These are phyloP conservation scores for Trichopria drosophilae DNA, from an alignment of 2,888 invertebrate species.

Conservation along the genomic window DNA sequence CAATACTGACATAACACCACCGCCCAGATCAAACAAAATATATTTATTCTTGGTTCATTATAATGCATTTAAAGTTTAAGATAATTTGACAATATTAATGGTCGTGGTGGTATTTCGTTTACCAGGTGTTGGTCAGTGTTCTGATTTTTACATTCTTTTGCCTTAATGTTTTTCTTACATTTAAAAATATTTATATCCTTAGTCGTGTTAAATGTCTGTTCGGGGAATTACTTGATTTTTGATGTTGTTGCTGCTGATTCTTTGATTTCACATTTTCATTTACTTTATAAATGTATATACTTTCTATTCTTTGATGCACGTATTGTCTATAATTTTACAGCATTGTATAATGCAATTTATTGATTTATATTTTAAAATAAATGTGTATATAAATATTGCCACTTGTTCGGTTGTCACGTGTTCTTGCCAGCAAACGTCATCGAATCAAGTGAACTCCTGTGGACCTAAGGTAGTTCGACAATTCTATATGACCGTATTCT, in stretches of 20 bases:
- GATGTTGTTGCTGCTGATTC: too few relatives aligned
- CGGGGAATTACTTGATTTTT: constrained; percentile 54
- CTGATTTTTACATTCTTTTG: constrained; percentile 45
- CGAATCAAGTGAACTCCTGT: constrained; percentile 44
- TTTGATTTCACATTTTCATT: constrained; percentile 42
- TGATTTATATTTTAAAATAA: constrained; percentile 20
- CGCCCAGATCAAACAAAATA: constrained; percentile 45
- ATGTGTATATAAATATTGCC: too few relatives aligned
- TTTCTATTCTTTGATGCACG: too few relatives aligned
- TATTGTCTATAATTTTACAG: too few relatives aligned
- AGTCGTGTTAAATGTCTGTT: constrained; percentile 36
- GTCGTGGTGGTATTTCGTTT: constrained; percentile 50
- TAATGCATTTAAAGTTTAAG: too few relatives aligned
- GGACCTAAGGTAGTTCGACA: constrained; percentile 22
- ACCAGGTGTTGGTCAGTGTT: constrained; percentile 56
- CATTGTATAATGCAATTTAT: too few relatives aligned
- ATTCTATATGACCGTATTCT: constrained; percentile 24
- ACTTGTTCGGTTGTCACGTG: constrained; percentile 19
- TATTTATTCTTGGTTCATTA: too few relatives aligned
- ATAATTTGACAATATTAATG: too few relatives aligned
- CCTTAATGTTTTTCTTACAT: constrained; percentile 33
- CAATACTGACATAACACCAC: constrained; percentile 55
- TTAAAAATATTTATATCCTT: constrained; percentile 37
- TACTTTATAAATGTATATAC: constrained; percentile 33
- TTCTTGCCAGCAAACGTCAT: constrained; percentile 38